Conservation (phyloP, 2,113 vertebrate genomes). For the Recurvirostra avosetta region DNA sequence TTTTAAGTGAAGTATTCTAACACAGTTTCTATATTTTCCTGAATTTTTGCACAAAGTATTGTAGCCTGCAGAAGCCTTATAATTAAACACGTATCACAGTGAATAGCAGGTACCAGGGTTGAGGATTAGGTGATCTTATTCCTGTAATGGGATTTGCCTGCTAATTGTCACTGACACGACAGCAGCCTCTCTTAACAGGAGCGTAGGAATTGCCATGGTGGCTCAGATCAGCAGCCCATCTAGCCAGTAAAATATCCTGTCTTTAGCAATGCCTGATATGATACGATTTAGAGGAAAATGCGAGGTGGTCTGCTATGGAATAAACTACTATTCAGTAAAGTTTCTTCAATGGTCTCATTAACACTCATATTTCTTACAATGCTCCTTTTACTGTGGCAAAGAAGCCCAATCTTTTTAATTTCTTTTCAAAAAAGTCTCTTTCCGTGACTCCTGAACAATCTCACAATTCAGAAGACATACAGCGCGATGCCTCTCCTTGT, state of each 20-base stretch:
- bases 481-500: not conserved
- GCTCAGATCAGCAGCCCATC: not conserved
- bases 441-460: not conserved
- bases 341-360: not conserved
- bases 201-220: not conserved
- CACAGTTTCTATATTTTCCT: not conserved
- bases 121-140: conserved; percentile 34
- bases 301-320: not conserved
- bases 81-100: not conserved
- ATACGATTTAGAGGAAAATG: not conserved
- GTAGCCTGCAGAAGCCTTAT: not conserved
- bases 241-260: not conserved
- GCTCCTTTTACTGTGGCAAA: not conserved
- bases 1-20: not conserved
- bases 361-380: not conserved
- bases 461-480: not conserved
- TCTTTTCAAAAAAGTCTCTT: not conserved
- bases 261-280: not conserved
- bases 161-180: conserved; percentile 31
- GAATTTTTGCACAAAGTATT: not conserved
- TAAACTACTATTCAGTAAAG: not conserved
- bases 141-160: conserved; percentile 40
- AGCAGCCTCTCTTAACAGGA: not conserved
- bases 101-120: not conserved
- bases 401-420: not conserved